Conservation (phyloP, 2,113 vertebrate species). For the Chlamydotis undulata region DNA sequence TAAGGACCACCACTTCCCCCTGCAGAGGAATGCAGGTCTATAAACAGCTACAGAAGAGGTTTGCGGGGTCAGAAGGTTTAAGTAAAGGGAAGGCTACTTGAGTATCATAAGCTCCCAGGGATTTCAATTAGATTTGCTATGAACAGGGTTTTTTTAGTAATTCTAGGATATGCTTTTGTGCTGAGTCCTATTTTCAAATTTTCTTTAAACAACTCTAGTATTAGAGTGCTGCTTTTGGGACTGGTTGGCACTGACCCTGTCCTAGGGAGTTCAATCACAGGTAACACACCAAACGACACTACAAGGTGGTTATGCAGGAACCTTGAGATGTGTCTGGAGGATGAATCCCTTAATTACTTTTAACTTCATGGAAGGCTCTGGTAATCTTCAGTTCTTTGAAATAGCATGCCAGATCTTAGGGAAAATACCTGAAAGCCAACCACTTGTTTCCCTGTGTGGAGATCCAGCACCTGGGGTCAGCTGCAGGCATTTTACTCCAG, state of each 20-base stretch:
- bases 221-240: background rate
- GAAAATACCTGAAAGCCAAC: background rate
- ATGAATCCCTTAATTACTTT: conserved; percentile 1
- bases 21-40: conserved; percentile 37
- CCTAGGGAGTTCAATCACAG: background rate
- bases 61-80: conserved; percentile 34
- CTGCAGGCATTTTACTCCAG: background rate
- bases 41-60: conserved; percentile 47
- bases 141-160: background rate
- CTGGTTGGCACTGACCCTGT: background rate
- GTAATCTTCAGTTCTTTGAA: background rate
- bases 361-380: background rate
- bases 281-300: background rate
- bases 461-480: background rate
- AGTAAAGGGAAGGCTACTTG: background rate
- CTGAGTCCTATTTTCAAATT: conserved; percentile 27
- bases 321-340: background rate
- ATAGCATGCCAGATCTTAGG: rapidly evolving
- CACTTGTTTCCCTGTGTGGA: background rate
- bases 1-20: conserved; percentile 44
- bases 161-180: conserved; percentile 17
- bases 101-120: background rate
- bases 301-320: background rate
- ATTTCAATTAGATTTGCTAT: background rate
- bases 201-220: background rate